These are phyloP conservation scores for Heliconius eleuchia DNA, from an alignment of 1,140 invertebrate species.

Conservation along the genomic window DNA sequence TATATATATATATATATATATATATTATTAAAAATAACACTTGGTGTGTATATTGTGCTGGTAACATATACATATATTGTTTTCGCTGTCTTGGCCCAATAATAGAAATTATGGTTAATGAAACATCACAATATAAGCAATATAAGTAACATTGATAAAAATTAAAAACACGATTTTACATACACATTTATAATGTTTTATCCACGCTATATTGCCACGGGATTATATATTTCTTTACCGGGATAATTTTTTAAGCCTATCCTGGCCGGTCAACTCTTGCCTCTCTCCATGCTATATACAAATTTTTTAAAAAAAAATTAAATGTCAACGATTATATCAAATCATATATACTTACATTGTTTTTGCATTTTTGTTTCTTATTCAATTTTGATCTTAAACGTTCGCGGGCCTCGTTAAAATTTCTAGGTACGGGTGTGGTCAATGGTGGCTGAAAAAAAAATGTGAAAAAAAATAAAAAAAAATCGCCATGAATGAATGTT, in stretches of 20 bases:
- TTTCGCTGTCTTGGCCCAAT: too few relatives aligned
- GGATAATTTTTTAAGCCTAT: neutral
- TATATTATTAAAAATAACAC: too few relatives aligned
- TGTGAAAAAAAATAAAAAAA: neutral
- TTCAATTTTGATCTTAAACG: constrained; percentile 71
- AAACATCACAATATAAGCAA: too few relatives aligned
- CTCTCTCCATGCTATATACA: neutral
- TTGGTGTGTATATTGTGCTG: too few relatives aligned
- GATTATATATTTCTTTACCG: too few relatives aligned
- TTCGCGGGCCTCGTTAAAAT: constrained; percentile 77
- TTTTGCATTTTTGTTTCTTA: constrained; percentile 72
- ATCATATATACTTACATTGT: constrained; percentile 49
- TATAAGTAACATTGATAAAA: too few relatives aligned
- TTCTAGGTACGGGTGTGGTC: constrained; percentile 73
- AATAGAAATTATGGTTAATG: too few relatives aligned
- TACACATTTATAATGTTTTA: too few relatives aligned
- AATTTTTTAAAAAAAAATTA: neutral
- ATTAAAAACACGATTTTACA: too few relatives aligned
- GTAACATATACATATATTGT: too few relatives aligned
- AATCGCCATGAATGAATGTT: neutral
- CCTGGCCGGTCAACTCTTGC: neutral
- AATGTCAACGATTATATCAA: neutral
- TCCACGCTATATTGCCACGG: too few relatives aligned
- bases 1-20: too few relatives aligned
- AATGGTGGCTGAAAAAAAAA: constrained; percentile 62